These are phyloP conservation scores for Plebejus melissa DNA, from an alignment of 2,888 invertebrate genomes.

Conservation along the genomic window DNA sequence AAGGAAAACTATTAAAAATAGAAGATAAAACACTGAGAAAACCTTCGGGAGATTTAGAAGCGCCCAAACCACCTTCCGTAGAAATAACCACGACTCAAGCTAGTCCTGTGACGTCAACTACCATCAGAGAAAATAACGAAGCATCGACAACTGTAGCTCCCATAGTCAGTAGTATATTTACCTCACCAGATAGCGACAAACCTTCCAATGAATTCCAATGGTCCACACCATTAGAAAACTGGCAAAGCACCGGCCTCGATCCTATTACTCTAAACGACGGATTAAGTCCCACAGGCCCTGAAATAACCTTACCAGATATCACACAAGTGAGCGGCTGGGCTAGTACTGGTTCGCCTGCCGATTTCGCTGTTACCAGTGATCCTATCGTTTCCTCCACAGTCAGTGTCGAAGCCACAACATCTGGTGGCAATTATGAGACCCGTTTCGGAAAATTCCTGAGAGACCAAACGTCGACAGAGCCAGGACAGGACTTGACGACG, in stretches of 20 bases:
- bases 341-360: slow-evolving; percentile 52
- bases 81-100: slow-evolving; percentile 54
- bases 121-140: slow-evolving; percentile 50
- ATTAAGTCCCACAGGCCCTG: slow-evolving; percentile 62
- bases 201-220: slow-evolving; percentile 73
- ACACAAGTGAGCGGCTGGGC: slow-evolving; percentile 53
- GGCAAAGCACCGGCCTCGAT: slow-evolving; percentile 83
- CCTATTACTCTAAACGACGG: slow-evolving; percentile 86
- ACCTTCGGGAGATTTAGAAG: slow-evolving; percentile 67
- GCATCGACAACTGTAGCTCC: slow-evolving; percentile 51
- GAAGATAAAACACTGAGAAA: slow-evolving; percentile 50
- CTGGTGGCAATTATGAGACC: slow-evolving; percentile 48
- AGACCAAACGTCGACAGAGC: slow-evolving; percentile 65
- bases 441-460: slow-evolving; percentile 59
- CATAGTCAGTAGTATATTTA: slow-evolving; percentile 53
- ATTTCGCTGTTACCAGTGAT: slow-evolving; percentile 53
- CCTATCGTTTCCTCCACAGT: slow-evolving; percentile 56
- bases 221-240: slow-evolving; percentile 70
- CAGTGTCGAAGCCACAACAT: slow-evolving; percentile 51
- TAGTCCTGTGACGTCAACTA: slow-evolving; percentile 53
- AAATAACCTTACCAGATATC: slow-evolving; percentile 47
- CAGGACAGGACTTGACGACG: slow-evolving; percentile 81
- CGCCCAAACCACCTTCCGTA: slow-evolving; percentile 55
- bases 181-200: slow-evolving; percentile 62
- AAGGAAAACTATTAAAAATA: slow-evolving; percentile 62